Conservation (phyloP, 1,140 invertebrate species). For the Cydia splendana region DNA sequence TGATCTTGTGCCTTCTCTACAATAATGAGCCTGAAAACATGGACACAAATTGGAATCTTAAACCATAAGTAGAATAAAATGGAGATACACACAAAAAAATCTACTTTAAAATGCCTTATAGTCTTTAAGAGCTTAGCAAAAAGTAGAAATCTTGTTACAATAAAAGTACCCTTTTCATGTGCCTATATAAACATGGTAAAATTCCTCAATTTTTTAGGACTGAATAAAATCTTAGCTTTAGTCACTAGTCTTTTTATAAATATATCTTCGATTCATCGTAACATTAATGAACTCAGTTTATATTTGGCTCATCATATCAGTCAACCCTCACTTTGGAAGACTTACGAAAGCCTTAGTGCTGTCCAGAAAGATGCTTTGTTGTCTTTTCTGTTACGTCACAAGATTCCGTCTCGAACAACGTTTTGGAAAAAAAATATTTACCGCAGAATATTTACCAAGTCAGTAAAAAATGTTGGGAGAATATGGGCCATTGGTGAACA, state of each 20-base stretch:
- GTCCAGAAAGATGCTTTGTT: not conserved
- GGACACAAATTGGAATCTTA: not conserved
- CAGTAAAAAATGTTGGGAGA: no score
- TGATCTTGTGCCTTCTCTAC: slow-evolving; percentile 29
- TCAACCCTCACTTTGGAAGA: slow-evolving; percentile 70
- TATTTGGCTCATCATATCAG: slow-evolving; percentile 63
- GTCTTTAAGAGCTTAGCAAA: slow-evolving; percentile 49
- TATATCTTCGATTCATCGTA: slow-evolving; percentile 49
- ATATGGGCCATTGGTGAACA: no score
- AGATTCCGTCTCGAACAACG: no score
- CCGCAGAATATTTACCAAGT: no score
- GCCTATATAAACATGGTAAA: slow-evolving; percentile 50
- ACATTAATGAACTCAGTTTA: slow-evolving; percentile 58
- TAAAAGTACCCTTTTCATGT: slow-evolving; percentile 56
- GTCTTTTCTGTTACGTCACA: not conserved
- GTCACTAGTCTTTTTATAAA: slow-evolving; percentile 38
- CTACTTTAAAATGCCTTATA: slow-evolving; percentile 44
- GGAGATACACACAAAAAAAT: slow-evolving; percentile 3
- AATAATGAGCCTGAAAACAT: slow-evolving; percentile 26
- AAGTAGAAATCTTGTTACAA: slow-evolving; percentile 50
- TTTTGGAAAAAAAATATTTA: no score
- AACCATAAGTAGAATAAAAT: slow-evolving; percentile 4
- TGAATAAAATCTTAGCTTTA: slow-evolving; percentile 40
- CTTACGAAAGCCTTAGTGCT: slow-evolving; percentile 53
- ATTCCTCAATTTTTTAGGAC: slow-evolving; percentile 44